Conservation (phyloP, 2,113 vertebrate genomes). For the Scortum barcoo region DNA sequence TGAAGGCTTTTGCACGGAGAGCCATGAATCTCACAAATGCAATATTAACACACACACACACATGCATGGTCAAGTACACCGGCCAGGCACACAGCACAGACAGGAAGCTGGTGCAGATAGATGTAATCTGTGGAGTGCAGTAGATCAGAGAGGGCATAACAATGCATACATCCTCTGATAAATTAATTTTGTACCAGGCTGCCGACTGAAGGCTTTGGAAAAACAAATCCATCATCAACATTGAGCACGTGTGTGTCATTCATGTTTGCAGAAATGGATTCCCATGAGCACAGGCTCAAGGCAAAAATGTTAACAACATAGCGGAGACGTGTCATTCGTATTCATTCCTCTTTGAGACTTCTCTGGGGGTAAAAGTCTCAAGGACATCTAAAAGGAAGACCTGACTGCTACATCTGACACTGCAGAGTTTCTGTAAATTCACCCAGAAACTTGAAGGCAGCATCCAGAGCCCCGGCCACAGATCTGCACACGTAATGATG, state of each 20-base stretch:
- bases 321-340: not conserved
- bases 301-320: not conserved
- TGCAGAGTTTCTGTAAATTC: constrained; percentile 28
- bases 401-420: not conserved
- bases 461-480: constrained; percentile 14
- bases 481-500: constrained; percentile 30
- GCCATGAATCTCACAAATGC: constrained; percentile 46
- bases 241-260: not conserved
- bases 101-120: constrained; percentile 47
- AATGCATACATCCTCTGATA: constrained; percentile 37
- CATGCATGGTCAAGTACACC: constrained; percentile 40
- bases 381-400: not conserved
- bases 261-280: constrained; percentile 2
- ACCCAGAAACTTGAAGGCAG: constrained; percentile 28
- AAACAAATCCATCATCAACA: constrained; percentile 37
- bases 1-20: constrained; percentile 27
- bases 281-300: not conserved
- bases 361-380: no score
- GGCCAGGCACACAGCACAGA: constrained; percentile 57
- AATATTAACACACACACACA: constrained; percentile 32
- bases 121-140: constrained; percentile 47
- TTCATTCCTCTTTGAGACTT: not conserved
- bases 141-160: constrained; percentile 40
- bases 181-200: constrained; percentile 29
- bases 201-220: constrained; percentile 13